Base-by-base conservation (phyloP, 2,797 vertebrate genomes). In the Champsocephalus esox region DNA sequence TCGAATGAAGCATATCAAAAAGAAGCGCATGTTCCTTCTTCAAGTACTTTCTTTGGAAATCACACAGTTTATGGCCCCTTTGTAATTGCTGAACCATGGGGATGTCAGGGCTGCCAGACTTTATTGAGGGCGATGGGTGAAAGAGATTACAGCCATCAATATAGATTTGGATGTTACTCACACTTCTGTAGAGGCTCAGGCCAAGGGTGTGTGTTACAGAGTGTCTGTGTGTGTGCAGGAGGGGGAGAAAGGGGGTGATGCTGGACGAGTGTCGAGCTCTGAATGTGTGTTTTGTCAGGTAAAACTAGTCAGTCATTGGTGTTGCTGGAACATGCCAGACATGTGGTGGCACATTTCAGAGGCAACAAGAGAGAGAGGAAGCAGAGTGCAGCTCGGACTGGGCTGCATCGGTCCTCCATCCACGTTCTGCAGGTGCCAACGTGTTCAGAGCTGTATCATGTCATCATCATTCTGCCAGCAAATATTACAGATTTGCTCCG, bases 121-220 rank as follows among this genome's bases (percentile, higher is more conserved):
- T 77, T 72, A 80, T 75, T 64, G 73, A 70, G 67, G 73, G 66
- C 59, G 61, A 77, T 76, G 81, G 70, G 70, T 65, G 70, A 73
- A 48, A 66, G 79, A 85, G 81, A 87, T 83, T 87, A 78, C 73
- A 70, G 64, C 80, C 85, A 84, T 87, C 75, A 71, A 75, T 86
- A 84, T 83, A 72, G 69, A 83, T 88, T 80, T 80, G 68, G 80
- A 83, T 81, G 80, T 82, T 85, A 66, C 77, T 81, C 72, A 80
- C 79, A 84, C 70, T 64, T 80, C 75, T 24, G 54, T 50, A 38
- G 54, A 55, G 59, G 77, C 79, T 81, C 61, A 60, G 52, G 71
- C 54, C 24, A 9, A 32, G 38, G 60, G 34, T 57, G 68, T 38
- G 34, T 38, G 34, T 38, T 38, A 38, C 34, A 38, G 34, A 38